Base-by-base conservation (phyloP, 2,113 vertebrate species). In the Percopsis transmontana region DNA sequence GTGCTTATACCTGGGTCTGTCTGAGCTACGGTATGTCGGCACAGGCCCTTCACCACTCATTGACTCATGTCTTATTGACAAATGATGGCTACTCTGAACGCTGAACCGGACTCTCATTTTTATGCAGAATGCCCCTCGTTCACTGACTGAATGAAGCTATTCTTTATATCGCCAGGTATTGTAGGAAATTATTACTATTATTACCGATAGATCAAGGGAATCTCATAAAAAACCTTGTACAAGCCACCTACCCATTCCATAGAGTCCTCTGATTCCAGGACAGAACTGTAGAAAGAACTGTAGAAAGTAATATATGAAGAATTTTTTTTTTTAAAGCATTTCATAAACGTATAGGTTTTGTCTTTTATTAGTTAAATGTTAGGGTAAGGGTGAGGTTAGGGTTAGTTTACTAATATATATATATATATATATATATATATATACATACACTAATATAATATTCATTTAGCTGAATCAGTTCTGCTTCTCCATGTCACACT, bases 121-220 rank as follows among this genome's bases (percentile, higher is more conserved):
- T 10, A 40, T 19, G 45, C 20, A 64, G 19, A 66, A 66, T 70
- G 8, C 44, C 15, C 58, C 15, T 64, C 50, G 53, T 21, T 71
- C 63, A 72, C 19, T 24, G 71, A 39, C 72, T 79, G 58, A 86
- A 78, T 71, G 27, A 57, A 69, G 52, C 15, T 64, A 76, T 76
- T 77, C 63, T 69, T 68, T 53, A 44, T 40, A 70, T 67, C 56
- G 65, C 39, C 60, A 60, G 59, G 79, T 66, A 64, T 62, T 2
- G 48, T 27, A 40, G 51, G 67, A 69, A 48, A 56, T 18, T 59
- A 62, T 54, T n/a, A 67, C 51, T 42, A 1, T 58, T 74, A 83
- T 85, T 77, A 83, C 57, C 33, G 53, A 42, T 12, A 57, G 53
- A 79, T 74, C 62, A 81, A 70, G 62, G 38, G 9, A 0, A 62